A percentile compares a stretch with the other conserved stretches of the same genome.
phyloP scores from a whole-genome alignment of 37 sponge, comb jelly and placozoan genomes.

The Aphrocallistes beatrix region DNA sequence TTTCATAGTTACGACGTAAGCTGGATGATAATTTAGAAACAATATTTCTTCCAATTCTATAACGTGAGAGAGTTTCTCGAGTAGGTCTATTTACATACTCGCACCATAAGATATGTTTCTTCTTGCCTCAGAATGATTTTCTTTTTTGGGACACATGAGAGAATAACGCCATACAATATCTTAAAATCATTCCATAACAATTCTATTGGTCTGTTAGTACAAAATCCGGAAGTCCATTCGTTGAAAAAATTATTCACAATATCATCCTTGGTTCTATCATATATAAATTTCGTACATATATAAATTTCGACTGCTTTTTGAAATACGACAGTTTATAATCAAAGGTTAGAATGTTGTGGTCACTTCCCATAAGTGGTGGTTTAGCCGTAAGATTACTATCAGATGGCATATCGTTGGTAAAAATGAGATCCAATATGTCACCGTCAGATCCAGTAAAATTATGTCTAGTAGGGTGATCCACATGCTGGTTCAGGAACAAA shows the following conservation, averaged over 20 bases:
- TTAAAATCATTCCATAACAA: not conserved
- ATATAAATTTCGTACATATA: too few species aligned
- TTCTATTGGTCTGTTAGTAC: not conserved
- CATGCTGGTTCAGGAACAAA: not conserved
- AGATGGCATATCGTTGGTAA: not conserved
- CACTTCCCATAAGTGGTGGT: not conserved
- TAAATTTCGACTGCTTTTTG: not conserved
- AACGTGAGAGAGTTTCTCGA: not conserved
- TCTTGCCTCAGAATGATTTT: not conserved
- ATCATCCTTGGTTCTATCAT: not conserved
- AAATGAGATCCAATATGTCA: not conserved
- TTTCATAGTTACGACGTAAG: not conserved
- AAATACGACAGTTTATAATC: not conserved
- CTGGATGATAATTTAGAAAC: not conserved
- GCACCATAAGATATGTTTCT: not conserved
- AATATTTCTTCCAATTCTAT: not conserved
- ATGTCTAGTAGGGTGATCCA: not conserved
- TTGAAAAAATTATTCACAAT: not conserved
- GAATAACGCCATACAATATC: not conserved
- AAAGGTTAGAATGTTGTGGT: not conserved
- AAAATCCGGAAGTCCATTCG: not conserved
- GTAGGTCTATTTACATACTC: not conserved
- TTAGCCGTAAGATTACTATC: not conserved
- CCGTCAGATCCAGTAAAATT: not conserved
- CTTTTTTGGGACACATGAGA: not conserved